Evolutionary conservation across 1,140 invertebrate genomes (phyloP), one percentile per base, ranked within the genome.

Genomic region (Ptiloglossa arizonensis): DNA sequence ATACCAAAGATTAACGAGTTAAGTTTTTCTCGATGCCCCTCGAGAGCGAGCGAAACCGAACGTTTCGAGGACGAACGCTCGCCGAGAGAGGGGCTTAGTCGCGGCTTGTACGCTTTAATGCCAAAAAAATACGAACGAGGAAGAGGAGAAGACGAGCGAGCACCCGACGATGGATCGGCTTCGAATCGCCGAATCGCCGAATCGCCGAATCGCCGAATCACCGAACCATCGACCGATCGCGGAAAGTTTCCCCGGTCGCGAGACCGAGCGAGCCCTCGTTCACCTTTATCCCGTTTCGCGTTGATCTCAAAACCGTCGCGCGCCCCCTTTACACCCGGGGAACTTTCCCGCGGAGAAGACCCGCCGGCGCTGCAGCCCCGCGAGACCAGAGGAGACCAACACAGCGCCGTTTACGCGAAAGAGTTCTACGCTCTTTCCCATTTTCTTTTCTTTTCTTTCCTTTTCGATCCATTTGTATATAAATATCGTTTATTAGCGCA

Each of bases 381-480:
- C 59, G 62, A 64, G 48, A 81, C 44, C 44, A 64, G 48, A 77
- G 56, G 29, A 32, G 44, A 60, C 63, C 63, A 54, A 73, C 11
- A 79, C n/a, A 74, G 71, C 59, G 54, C 44, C 57, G 24, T 35
- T 74, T 72, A 67, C 64, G 56, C 32, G 72, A 80, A 41, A 79
- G 46, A 60, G 29, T 68, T 71, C n/a, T n/a, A 67, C 22, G 27
- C 68, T 75, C 68, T 80, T 89, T 73, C 70, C 76, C 54, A 76
- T 88, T 91, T 90, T 91, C 89, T 92, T 90, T 60, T 69, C 64
- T 80, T 89, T 71, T 62, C 69, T 46, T 73, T 87, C 90, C 90
- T 90, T 91, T 92, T 90, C 11, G 15, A 91, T 88, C 85, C 90
- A 92, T 92, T 87, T 93, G 92, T 93, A 92, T 91, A 93, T 93